Percentiles rank a stretch among this genome's conserved stretches.
Conservation (phyloP, 2,888 invertebrate genomes). For the Sphinx pinastri region DNA sequence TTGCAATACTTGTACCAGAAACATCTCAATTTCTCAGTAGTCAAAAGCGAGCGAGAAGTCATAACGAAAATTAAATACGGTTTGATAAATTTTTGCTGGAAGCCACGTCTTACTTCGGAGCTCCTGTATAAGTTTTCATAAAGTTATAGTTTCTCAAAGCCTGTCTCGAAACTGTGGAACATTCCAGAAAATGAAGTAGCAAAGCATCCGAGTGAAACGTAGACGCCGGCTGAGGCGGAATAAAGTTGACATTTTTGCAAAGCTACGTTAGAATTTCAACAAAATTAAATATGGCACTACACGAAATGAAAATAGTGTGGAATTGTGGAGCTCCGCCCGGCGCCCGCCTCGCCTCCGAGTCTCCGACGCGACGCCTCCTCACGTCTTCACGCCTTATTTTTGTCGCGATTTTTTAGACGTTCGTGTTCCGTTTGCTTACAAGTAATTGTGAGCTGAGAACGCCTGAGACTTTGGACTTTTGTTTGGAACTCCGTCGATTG, state of each 20-base stretch:
- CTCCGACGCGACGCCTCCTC: slow-evolving; percentile 34
- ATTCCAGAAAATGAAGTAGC: slow-evolving; percentile 81
- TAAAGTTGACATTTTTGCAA: slow-evolving; percentile 84
- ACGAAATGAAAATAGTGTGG: slow-evolving; percentile 79
- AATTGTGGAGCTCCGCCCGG: slow-evolving; percentile 40
- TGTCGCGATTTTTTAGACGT: slow-evolving; percentile 54
- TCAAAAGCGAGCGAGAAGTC: slow-evolving; percentile 58
- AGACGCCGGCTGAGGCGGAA: slow-evolving; percentile 78
- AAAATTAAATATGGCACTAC: slow-evolving; percentile 84
- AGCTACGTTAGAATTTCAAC: slow-evolving; percentile 83
- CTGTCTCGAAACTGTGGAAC: slow-evolving; percentile 77
- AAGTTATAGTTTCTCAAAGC: slow-evolving; percentile 83
- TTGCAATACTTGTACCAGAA: not conserved
- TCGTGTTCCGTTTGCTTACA: slow-evolving; percentile 39
- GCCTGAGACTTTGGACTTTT: not conserved
- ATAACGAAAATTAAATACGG: slow-evolving; percentile 82
- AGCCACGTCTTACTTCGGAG: slow-evolving; percentile 78
- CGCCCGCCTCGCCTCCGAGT: slow-evolving; percentile 31
- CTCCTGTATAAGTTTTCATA: slow-evolving; percentile 78
- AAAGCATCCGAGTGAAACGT: slow-evolving; percentile 77
- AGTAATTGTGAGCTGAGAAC: slow-evolving; percentile 24
- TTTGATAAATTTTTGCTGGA: slow-evolving; percentile 79
- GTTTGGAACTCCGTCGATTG: not conserved
- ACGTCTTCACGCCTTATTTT: slow-evolving; percentile 57
- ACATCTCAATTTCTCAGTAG: slow-evolving; percentile 38